phyloP scores from a whole-genome alignment of 2,113 vertebrate species.

The Boleophthalmus pectinirostris region DNA sequence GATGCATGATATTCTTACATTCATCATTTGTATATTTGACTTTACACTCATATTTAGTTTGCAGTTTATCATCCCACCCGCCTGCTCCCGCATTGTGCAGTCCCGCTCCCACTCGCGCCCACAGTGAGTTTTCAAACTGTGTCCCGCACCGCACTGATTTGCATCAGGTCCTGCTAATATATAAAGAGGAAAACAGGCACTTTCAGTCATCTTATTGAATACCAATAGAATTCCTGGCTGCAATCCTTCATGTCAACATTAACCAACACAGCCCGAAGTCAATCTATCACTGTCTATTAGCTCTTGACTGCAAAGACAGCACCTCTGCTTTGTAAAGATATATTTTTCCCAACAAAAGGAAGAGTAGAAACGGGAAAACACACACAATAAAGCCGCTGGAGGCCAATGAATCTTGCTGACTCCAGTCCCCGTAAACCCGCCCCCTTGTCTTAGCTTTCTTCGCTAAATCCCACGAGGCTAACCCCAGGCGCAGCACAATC shows the following conservation, averaged over 20 bases:
- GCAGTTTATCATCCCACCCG: no score
- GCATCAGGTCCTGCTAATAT: no score
- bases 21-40: no score
- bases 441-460: conserved; percentile 21
- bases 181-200: no score
- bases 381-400: not conserved
- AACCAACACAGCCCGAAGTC: not conserved
- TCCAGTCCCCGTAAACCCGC: conserved; percentile 43
- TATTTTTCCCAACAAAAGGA: conserved; percentile 38
- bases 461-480: conserved; percentile 54
- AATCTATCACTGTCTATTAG: not conserved
- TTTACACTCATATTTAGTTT: no score
- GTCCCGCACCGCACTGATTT: no score
- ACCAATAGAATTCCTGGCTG: no score
- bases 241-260: not conserved
- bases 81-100: no score
- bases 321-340: conserved; percentile 41
- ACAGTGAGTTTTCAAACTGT: no score
- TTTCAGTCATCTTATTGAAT: no score
- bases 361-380: not conserved
- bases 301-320: conserved; percentile 21
- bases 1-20: no score
- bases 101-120: no score
- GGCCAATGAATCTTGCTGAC: conserved; percentile 64
- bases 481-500: conserved; percentile 47